Evolutionary conservation across 2,888 invertebrate genomes (phyloP).

Genomic region (Pinctada fucata): DNA sequence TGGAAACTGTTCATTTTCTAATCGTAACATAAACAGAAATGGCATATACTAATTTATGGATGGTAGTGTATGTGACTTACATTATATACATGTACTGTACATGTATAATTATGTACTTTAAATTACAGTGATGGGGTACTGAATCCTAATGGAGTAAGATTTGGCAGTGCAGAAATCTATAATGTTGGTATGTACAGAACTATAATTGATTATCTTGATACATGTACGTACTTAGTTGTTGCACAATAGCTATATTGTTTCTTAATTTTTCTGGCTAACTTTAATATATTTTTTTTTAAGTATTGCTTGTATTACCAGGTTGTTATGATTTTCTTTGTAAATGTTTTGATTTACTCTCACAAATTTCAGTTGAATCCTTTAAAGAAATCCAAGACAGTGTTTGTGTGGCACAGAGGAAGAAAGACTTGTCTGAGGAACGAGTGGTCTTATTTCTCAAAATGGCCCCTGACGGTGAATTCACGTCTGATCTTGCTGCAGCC

Average conservation of each 20-base stretch:
- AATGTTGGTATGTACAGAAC: slow-evolving; percentile 77
- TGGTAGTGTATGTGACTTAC: too few relatives aligned
- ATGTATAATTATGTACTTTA: slow-evolving; percentile 22
- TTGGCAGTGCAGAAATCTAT: slow-evolving; percentile 82
- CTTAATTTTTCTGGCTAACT: too few relatives aligned
- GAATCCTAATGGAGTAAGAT: slow-evolving; percentile 81
- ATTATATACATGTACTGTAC: too few relatives aligned
- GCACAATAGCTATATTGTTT: too few relatives aligned
- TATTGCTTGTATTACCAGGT: too few relatives aligned
- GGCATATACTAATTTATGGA: too few relatives aligned
- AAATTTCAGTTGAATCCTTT: slow-evolving; percentile 78
- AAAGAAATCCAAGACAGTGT: slow-evolving; percentile 80
- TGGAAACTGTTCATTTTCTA: too few relatives aligned
- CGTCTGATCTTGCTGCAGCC: slow-evolving; percentile 74
- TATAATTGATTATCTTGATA: neutral
- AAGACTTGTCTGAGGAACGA: slow-evolving; percentile 78
- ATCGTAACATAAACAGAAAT: too few relatives aligned
- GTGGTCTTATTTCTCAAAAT: slow-evolving; percentile 81
- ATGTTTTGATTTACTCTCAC: too few relatives aligned
- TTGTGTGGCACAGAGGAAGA: slow-evolving; percentile 79
- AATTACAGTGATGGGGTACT: slow-evolving; percentile 79
- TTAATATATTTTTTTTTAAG: too few relatives aligned
- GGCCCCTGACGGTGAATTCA: slow-evolving; percentile 72
- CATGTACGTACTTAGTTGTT: neutral
- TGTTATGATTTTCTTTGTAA: too few relatives aligned